A percentile compares a stretch with the other conserved stretches of the same genome.
These are phyloP conservation scores for Drosophila watanabei DNA, from an alignment of 1,140 invertebrate species.

Conservation along the genomic window DNA sequence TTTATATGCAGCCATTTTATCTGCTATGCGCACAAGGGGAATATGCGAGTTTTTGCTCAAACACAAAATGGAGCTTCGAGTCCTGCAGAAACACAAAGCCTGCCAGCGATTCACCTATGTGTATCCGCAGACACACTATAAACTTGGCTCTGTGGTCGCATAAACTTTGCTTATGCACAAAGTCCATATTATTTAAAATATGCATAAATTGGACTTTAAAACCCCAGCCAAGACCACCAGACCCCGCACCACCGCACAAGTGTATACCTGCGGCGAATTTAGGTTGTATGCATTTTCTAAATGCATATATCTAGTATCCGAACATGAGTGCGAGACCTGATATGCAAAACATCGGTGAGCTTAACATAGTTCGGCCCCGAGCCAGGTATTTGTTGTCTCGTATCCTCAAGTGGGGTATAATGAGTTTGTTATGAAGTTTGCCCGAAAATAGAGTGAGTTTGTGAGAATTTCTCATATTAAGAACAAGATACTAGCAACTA, in stretches of 20 bases:
- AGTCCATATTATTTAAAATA: slow-evolving; percentile 74
- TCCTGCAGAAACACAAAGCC: slow-evolving; percentile 54
- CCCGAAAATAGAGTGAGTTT: not conserved
- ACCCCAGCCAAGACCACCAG: not conserved
- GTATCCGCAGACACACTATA: slow-evolving; percentile 18
- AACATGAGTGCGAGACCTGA: slow-evolving; percentile 10
- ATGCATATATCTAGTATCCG: slow-evolving; percentile 14
- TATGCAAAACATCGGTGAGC: slow-evolving; percentile 35
- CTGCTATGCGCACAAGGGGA: slow-evolving; percentile 52
- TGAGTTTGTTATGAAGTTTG: slow-evolving; percentile 12
- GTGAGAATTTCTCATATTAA: not conserved
- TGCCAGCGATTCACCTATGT: slow-evolving; percentile 44
- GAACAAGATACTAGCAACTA: not conserved
- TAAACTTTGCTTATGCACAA: slow-evolving; percentile 57
- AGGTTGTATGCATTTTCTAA: slow-evolving; percentile 30
- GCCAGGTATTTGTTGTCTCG: slow-evolving; percentile 14
- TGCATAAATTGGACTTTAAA: slow-evolving; percentile 78
- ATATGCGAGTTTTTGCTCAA: slow-evolving; percentile 41
- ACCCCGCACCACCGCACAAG: not conserved
- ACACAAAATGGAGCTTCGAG: slow-evolving; percentile 25
- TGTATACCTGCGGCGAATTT: slow-evolving; percentile 26
- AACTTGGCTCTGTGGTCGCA: slow-evolving; percentile 37
- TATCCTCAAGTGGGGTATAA: slow-evolving; percentile 9
- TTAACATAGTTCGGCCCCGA: slow-evolving; percentile 13
- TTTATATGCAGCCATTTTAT: slow-evolving; percentile 79